phyloP scores from a whole-genome alignment of 2,797 vertebrate genomes.

The Masticophis lateralis region DNA sequence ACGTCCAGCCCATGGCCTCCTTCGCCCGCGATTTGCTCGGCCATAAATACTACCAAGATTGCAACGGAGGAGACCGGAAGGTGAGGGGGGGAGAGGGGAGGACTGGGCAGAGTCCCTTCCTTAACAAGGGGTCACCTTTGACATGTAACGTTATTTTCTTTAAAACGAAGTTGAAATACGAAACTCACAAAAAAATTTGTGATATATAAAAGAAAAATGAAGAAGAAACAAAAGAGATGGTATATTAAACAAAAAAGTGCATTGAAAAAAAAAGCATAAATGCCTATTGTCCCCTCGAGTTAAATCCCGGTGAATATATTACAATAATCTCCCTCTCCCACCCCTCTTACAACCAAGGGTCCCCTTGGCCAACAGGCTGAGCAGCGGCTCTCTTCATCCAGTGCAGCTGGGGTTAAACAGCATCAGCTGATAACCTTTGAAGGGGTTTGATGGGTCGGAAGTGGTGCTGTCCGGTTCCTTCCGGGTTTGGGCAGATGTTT shows the following conservation, averaged over 20 bases:
- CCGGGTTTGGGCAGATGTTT: background rate
- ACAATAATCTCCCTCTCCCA: too few relatives aligned
- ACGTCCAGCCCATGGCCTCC: conserved; percentile 97
- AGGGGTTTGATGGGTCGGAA: background rate
- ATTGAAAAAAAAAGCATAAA: too few relatives aligned
- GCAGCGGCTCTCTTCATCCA: background rate
- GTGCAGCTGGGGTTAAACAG: background rate
- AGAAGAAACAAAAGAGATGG: too few relatives aligned
- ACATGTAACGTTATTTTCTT: background rate
- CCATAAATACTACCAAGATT: conserved; percentile 97
- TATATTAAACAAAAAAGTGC: too few relatives aligned
- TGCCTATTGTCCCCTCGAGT: too few relatives aligned
- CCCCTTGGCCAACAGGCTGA: background rate
- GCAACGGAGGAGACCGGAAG: conserved; percentile 88
- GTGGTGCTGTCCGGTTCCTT: background rate
- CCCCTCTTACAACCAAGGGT: background rate
- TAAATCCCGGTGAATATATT: too few relatives aligned
- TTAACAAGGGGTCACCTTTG: background rate
- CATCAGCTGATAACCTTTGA: background rate
- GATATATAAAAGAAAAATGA: too few relatives aligned
- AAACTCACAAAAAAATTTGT: too few relatives aligned
- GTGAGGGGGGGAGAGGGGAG: conserved; percentile 57
- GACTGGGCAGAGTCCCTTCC: background rate
- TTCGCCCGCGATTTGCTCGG: conserved; percentile 93
- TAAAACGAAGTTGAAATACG: background rate